Evolutionary conservation across 2,797 vertebrate genomes (phyloP), one percentile per base, ranked within the genome.

Genomic region (Botia almorhae): DNA sequence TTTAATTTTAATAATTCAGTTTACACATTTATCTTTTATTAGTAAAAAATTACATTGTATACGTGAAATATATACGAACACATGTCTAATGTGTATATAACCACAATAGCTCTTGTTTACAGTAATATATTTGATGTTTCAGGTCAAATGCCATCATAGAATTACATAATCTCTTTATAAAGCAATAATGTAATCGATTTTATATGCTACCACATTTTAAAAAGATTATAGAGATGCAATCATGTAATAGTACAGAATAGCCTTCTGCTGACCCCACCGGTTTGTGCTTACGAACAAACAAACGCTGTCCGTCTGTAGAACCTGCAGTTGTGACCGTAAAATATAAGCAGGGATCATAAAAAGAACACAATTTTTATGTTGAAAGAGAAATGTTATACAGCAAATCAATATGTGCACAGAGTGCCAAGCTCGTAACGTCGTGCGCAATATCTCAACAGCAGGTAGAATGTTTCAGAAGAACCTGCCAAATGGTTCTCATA

Each of bases 401-500:
- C 21, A 3, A 51, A 70, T 60, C 17, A 46, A 50, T 70, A 39
- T 50, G 17, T 63, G 46, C 7, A n/a, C 11, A 21, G 69, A 78
- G 63, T 51, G 56, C 7, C 0, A 48, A 14, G 72, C 69, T 71
- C n/a, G 13, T 75, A 75, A 65, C 17, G 23, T 12, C 71, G 56
- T 50, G 43, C 33, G 67, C 58, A 71, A 75, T 43, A 70, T 64
- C 23, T 75, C 67, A 58, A 76, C 72, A 76, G 67, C 82, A 80
- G 71, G 64, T 74, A 61, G 71, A 69, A 33, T 51, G 21, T 70
- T 75, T 60, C 71, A 75, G 4, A 7, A 79, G 26, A 75, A 46
- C 65, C 77, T 13, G 65, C 81, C 78, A 82, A 85, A 77, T 69
- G 64, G 39, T 60, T 72, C 84, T 73, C 74, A 46, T 69, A 39